Conservation (phyloP, 2,113 vertebrate species). For the Mustela nigripes region DNA sequence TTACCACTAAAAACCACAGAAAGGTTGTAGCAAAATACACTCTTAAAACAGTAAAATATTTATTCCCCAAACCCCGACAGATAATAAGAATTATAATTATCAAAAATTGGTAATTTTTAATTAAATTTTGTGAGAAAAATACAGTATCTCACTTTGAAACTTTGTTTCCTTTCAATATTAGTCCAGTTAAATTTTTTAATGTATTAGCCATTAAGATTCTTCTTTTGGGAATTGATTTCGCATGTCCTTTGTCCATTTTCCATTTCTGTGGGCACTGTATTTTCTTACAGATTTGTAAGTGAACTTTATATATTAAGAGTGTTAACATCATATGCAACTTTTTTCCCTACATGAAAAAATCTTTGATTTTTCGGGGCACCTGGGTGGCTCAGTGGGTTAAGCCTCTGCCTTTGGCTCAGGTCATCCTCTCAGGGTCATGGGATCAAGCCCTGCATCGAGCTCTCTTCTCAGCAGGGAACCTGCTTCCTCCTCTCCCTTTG, state of each 20-base stretch:
- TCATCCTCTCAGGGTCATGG: too few species aligned
- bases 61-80: not conserved
- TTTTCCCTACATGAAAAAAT: not conserved
- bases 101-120: not conserved
- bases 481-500: too few species aligned
- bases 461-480: too few species aligned
- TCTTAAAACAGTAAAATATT: not conserved
- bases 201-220: not conserved
- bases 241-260: not conserved
- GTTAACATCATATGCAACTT: not conserved
- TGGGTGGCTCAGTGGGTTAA: too few species aligned
- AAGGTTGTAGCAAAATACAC: not conserved
- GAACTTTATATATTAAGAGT: not conserved
- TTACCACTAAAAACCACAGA: conserved; percentile 18
- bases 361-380: not conserved
- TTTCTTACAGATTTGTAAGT: not conserved
- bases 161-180: not conserved
- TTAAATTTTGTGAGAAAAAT: not conserved
- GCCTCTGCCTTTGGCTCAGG: too few species aligned
- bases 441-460: too few species aligned
- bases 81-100: not conserved
- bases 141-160: not conserved
- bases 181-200: not conserved
- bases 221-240: not conserved
- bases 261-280: not conserved